Percentiles rank a stretch among this genome's conserved stretches.
Conservation (phyloP, 2,797 vertebrate species). For the Lagodon rhomboides region DNA sequence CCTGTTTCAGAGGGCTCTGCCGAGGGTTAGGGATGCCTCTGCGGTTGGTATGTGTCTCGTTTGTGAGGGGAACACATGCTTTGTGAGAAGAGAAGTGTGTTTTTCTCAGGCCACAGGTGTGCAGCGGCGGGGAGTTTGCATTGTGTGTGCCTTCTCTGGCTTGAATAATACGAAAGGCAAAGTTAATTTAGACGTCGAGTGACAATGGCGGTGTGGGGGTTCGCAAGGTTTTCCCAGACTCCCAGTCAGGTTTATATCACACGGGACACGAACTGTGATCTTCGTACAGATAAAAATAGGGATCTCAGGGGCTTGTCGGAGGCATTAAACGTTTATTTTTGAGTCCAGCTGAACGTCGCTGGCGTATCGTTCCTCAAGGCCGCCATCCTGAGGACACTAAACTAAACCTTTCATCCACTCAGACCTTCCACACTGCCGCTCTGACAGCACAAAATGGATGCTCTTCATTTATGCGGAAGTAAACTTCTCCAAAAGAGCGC, state of each 20-base stretch:
- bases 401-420: slow-evolving; percentile 24
- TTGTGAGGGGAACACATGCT: slow-evolving; percentile 31
- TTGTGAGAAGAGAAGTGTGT: slow-evolving; percentile 61
- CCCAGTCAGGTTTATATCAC: not conserved
- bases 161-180: slow-evolving; percentile 36
- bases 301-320: slow-evolving; percentile 3
- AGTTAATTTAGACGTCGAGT: slow-evolving; percentile 56
- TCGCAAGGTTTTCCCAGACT: slow-evolving; percentile 16
- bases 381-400: not conserved
- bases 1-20: slow-evolving; percentile 63
- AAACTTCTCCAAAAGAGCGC: slow-evolving; percentile 46
- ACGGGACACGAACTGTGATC: slow-evolving; percentile 34
- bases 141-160: slow-evolving; percentile 26
- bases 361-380: not conserved
- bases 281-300: slow-evolving; percentile 1
- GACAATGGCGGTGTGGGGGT: slow-evolving; percentile 7
- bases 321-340: slow-evolving; percentile 17
- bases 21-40: slow-evolving; percentile 47
- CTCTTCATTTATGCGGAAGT: slow-evolving; percentile 40
- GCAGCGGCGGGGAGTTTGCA: slow-evolving; percentile 31
- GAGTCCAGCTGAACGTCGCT: not conserved
- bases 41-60: slow-evolving; percentile 52
- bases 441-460: slow-evolving; percentile 49
- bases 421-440: slow-evolving; percentile 10
- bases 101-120: slow-evolving; percentile 72